Evolutionary conservation across 2,797 vertebrate species (phyloP).

Genomic region (Acrossocheilus fasciatus): DNA sequence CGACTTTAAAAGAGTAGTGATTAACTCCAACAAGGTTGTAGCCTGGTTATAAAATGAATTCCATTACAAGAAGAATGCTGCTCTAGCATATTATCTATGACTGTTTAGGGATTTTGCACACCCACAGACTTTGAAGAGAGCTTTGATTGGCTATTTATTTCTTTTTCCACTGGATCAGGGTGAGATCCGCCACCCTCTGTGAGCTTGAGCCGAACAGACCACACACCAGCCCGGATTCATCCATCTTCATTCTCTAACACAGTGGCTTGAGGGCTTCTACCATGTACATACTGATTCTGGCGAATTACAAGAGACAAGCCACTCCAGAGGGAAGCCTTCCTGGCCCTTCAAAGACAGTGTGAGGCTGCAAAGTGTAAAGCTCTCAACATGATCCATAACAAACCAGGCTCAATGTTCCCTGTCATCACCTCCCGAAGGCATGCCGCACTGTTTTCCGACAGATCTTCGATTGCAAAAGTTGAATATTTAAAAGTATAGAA

Average conservation of each 20-base stretch:
- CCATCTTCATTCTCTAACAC: conserved; percentile 46
- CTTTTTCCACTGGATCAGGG: conserved; percentile 61
- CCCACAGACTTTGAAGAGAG: conserved; percentile 51
- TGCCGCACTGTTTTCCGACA: neutral
- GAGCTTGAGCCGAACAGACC: conserved; percentile 43
- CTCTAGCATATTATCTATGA: neutral
- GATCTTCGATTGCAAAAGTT: neutral
- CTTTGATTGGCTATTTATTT: conserved; percentile 51
- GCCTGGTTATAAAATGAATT: conserved; percentile 32
- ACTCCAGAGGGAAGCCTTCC: conserved; percentile 30
- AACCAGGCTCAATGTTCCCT: conserved; percentile 6
- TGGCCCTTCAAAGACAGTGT: conserved; percentile 17
- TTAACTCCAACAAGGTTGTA: conserved; percentile 43
- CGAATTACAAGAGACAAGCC: conserved; percentile 41
- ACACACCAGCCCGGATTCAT: conserved; percentile 43
- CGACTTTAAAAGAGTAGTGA: conserved; percentile 22
- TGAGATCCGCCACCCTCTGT: conserved; percentile 37
- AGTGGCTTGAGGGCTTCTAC: conserved; percentile 23
- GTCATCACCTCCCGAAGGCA: neutral
- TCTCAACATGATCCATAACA: conserved; percentile 27
- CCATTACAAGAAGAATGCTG: conserved; percentile 22
- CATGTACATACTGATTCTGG: conserved; percentile 25
- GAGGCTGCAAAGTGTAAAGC: conserved; percentile 14
- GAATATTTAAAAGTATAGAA: neutral
- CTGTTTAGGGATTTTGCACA: conserved; percentile 38